Evolutionary conservation across 1,140 invertebrate genomes (phyloP).

Genomic region (Neodiprion fabricii): DNA sequence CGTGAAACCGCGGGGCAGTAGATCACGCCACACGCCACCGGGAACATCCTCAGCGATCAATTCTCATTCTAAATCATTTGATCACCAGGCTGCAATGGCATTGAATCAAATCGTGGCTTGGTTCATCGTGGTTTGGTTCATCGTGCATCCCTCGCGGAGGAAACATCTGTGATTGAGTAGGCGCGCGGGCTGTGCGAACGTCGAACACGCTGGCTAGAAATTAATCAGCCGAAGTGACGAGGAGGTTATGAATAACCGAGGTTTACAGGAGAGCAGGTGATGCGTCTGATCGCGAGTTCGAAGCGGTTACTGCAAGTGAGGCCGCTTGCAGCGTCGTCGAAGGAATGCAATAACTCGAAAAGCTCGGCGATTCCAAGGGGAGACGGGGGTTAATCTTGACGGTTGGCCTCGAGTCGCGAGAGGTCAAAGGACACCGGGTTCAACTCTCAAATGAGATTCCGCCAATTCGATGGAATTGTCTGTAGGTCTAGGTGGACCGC

Average conservation of each 20-base stretch:
- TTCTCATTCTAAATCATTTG: background rate
- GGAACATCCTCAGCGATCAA: background rate
- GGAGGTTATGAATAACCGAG: background rate
- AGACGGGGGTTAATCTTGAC: background rate
- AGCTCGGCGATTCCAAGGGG: background rate
- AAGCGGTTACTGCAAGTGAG: no score
- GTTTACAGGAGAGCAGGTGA: no score
- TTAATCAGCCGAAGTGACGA: background rate
- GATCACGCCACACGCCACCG: no score
- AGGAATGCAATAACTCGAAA: slow-evolving; percentile 5
- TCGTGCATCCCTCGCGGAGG: background rate
- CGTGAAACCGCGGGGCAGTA: background rate
- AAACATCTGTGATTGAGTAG: background rate
- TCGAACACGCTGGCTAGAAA: background rate
- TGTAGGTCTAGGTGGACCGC: background rate
- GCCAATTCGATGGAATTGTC: background rate
- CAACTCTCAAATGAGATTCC: background rate
- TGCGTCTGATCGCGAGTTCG: no score
- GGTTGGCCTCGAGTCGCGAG: background rate
- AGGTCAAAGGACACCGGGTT: background rate
- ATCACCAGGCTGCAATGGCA: background rate
- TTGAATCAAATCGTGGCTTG: background rate
- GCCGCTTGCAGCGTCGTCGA: background rate
- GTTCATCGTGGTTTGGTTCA: background rate
- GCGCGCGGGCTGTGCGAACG: background rate